Evolutionary conservation across 2,113 vertebrate genomes (phyloP), one percentile per base, ranked within the genome.

Genomic region (Labeo catla): DNA sequence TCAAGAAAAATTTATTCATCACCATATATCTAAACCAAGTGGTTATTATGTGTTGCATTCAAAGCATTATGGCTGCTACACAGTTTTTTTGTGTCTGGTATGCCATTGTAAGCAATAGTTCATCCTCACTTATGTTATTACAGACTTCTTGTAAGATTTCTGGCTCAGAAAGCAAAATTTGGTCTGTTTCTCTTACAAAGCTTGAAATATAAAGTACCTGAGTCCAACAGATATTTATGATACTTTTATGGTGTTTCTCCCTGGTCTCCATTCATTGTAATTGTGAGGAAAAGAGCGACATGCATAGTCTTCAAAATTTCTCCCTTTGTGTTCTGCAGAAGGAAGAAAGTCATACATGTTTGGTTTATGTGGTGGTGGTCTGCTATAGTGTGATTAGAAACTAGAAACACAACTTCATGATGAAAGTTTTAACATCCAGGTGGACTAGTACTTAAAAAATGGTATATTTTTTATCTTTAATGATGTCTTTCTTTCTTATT

Each of bases 311-410:
- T 76, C 45, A 49, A 45, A 49, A 49, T 74, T 47, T 76, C 43
- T 28, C n/a, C 21, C n/a, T 23, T 50, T 76, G 43, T 76, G n/a
- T 76, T 50, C 45, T 76, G 6, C 72, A 76, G 72, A 76, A 74
- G 49, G 23, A 45, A 43, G 7, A 43, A 45, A n/a, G 43, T 34
- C 1, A 5, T 36, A 70, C 3, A 19, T 9, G 39, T 72, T 72
- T 21, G 36, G 36, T 5, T 39, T 39, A 39, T 39, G 39, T 39
- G 39, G 39, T 39, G 39, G 39, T 39, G 39, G 39, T 39, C 39
- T 39, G 39, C 39, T 39, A 39, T 39, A 3, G 5, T 1, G 39
- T 5, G 3, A 39, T 39, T 39, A 39, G 39, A 39, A 39, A 4
- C 39, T 39, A 39, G 39, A 39, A 39, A 39, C 39, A 39, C 39